Evolutionary conservation across 2,888 invertebrate species (phyloP).

Genomic region (Antheraea yamamai): DNA sequence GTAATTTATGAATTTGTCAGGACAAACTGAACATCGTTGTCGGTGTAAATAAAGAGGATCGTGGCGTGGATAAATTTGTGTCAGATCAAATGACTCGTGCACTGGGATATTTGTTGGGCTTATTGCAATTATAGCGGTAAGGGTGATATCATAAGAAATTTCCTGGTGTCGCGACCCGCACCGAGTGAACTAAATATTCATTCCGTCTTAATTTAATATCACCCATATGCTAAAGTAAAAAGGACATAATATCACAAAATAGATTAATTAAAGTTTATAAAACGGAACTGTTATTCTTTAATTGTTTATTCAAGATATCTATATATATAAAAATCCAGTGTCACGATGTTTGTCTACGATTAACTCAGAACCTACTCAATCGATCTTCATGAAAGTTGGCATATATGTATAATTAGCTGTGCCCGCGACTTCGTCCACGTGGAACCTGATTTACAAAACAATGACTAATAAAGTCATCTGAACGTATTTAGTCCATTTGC

Average conservation of each 20-base stretch:
- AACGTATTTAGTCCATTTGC: too few species aligned
- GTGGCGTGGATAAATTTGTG: conserved; percentile 79
- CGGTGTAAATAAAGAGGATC: conserved; percentile 76
- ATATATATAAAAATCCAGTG: too few species aligned
- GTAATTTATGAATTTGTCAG: conserved; percentile 82
- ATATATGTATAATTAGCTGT: too few species aligned
- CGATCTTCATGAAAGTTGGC: too few species aligned
- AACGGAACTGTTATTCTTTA: too few species aligned
- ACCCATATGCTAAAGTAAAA: background rate
- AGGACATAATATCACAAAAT: background rate
- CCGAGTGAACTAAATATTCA: background rate
- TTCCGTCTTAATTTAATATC: background rate
- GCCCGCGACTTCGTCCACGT: too few species aligned
- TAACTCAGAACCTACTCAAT: too few species aligned
- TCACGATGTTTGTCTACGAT: too few species aligned
- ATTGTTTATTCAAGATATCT: too few species aligned
- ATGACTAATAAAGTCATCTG: too few species aligned
- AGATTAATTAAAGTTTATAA: background rate
- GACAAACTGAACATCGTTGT: conserved; percentile 76
- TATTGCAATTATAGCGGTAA: conserved; percentile 54
- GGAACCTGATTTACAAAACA: too few species aligned
- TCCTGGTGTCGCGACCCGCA: background rate
- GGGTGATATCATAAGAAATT: conserved; percentile 38
- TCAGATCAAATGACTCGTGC: conserved; percentile 81
- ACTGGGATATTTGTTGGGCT: conserved; percentile 71